Conservation (phyloP, 2,797 vertebrate genomes). For the Staurois parvus region DNA sequence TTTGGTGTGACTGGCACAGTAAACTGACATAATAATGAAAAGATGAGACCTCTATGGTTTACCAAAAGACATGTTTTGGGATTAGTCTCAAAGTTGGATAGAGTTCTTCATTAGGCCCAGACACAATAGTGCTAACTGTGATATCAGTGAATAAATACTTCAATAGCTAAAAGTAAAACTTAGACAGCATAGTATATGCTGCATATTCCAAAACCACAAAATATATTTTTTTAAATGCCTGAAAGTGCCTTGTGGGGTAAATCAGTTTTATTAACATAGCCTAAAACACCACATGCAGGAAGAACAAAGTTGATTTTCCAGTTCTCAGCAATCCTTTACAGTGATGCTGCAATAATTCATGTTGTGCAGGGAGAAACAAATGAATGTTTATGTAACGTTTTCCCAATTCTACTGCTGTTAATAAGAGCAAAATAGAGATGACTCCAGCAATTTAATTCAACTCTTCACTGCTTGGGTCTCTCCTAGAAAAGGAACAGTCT, state of each 20-base stretch:
- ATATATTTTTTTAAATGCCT: not conserved
- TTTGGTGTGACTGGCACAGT: too few species aligned
- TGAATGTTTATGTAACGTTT: constrained; percentile 26
- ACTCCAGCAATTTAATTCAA: constrained; percentile 18
- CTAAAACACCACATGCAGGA: not conserved
- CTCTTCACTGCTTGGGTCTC: constrained; percentile 15
- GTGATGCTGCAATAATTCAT: constrained; percentile 1
- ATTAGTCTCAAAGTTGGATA: too few species aligned
- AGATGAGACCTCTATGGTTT: too few species aligned
- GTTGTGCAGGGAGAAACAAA: constrained; percentile 19
- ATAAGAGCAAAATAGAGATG: constrained; percentile 26
- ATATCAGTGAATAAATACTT: not conserved
- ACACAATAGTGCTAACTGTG: too few species aligned
- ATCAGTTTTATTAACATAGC: not conserved
- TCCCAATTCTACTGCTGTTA: constrained; percentile 6
- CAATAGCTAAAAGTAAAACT: too few species aligned
- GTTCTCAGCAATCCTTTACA: constrained; percentile 23
- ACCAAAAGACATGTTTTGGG: too few species aligned
- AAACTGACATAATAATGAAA: too few species aligned
- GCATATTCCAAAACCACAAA: not conserved
- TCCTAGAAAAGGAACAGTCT: not conserved
- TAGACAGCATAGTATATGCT: not conserved
- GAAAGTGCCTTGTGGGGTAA: not conserved
- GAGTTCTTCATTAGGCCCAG: too few species aligned
- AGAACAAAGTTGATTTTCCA: constrained; percentile 11